phyloP scores from a whole-genome alignment of 2,888 invertebrate genomes.

The Prosapia bicincta region DNA sequence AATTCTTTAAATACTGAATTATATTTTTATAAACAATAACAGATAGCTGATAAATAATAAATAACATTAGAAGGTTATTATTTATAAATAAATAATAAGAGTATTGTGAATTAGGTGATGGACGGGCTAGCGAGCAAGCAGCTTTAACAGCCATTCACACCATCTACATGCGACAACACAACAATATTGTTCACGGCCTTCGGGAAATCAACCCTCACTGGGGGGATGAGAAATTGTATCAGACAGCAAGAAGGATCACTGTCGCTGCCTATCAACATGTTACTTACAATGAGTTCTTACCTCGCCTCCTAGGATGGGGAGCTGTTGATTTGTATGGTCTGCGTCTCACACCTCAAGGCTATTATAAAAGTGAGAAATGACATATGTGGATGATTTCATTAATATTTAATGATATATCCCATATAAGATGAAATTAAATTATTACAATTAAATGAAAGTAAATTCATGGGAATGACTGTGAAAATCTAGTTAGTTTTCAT shows the following conservation, averaged over 20 bases:
- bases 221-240: conserved; percentile 82
- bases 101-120: no score
- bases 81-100: no score
- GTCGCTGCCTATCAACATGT: conserved; percentile 77
- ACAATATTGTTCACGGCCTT: conserved; percentile 75
- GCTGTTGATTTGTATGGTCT: conserved; percentile 85
- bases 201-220: conserved; percentile 83
- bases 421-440: no score
- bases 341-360: conserved; percentile 76
- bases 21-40: no score
- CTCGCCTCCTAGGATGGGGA: conserved; percentile 85
- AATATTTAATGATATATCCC: background rate
- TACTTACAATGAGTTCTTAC: conserved; percentile 86
- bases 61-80: no score
- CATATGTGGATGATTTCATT: background rate
- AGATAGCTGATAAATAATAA: no score
- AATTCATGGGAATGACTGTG: no score
- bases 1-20: no score
- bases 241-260: conserved; percentile 72
- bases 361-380: conserved; percentile 63
- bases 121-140: conserved; percentile 89
- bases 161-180: conserved; percentile 85
- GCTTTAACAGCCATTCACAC: conserved; percentile 87
- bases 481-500: no score
- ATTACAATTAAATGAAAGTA: no score